Percentiles rank a stretch among this genome's conserved stretches.
phyloP scores from a whole-genome alignment of 2,113 vertebrate species.

The Rhineura floridana region DNA sequence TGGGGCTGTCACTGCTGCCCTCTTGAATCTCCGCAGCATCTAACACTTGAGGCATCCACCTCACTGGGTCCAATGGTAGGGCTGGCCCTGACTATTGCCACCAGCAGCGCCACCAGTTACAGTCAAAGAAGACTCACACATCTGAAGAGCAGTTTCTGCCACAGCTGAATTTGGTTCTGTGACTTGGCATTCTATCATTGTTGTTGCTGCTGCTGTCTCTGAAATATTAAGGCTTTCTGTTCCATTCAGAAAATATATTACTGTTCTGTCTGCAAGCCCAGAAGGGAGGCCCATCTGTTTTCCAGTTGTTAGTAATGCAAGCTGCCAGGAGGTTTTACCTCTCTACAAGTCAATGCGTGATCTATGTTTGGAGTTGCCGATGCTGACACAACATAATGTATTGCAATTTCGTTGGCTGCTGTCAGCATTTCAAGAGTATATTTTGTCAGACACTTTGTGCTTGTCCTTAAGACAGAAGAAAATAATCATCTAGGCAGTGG shows the following conservation, averaged over 20 bases:
- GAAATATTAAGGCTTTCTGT: constrained; percentile 16
- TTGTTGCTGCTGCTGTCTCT: constrained; percentile 9
- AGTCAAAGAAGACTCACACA: constrained; percentile 4
- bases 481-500: background rate
- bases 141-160: background rate
- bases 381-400: background rate
- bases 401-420: background rate
- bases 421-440: constrained; percentile 23
- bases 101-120: background rate
- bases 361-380: background rate
- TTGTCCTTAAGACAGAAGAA: constrained; percentile 16
- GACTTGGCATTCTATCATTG: background rate
- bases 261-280: constrained; percentile 25
- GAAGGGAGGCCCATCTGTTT: constrained; percentile 29
- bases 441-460: background rate
- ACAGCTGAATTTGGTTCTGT: background rate
- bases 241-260: constrained; percentile 25
- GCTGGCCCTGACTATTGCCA: background rate
- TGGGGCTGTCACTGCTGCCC: too few species aligned
- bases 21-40: too few species aligned
- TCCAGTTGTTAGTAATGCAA: constrained; percentile 37
- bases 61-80: too few species aligned
- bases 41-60: too few species aligned
- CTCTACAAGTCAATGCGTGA: constrained; percentile 20
- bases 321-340: constrained; percentile 24